These are phyloP conservation scores for Trissonchulus sp. DNA, from an alignment of 2,888 invertebrate species.

Conservation along the genomic window DNA sequence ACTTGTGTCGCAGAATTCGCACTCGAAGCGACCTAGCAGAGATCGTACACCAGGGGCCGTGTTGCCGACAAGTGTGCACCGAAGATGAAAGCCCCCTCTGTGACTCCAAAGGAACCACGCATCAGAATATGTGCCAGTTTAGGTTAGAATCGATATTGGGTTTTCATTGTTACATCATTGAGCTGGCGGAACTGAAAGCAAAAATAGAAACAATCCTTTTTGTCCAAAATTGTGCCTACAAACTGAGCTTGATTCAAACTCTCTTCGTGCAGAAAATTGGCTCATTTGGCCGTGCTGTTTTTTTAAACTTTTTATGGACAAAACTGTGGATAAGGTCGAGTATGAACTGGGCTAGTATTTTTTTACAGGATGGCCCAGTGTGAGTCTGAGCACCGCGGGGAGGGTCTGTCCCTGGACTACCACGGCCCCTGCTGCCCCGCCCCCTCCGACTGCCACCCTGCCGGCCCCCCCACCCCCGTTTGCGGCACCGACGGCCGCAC, in stretches of 20 bases:
- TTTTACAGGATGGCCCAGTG: constrained; percentile 28
- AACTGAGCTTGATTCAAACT: too few species aligned
- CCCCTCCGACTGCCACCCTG: background rate
- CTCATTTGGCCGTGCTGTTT: too few species aligned
- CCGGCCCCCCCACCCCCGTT: background rate
- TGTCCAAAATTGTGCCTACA: background rate
- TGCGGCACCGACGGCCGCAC: constrained; percentile 28
- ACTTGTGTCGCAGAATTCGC: background rate
- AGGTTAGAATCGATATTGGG: constrained; percentile 8
- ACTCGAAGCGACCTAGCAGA: background rate
- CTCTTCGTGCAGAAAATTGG: too few species aligned
- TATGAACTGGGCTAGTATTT: too few species aligned
- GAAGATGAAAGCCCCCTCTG: constrained; percentile 8
- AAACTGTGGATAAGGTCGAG: too few species aligned
- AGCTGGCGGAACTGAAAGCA: background rate
- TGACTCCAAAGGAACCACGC: background rate
- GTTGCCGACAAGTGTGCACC: constrained; percentile 26
- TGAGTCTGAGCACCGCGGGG: constrained; percentile 22
- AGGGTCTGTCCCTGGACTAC: constrained; percentile 23
- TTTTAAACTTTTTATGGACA: too few species aligned
- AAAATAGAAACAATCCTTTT: background rate
- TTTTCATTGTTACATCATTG: background rate
- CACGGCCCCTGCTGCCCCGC: constrained; percentile 17
- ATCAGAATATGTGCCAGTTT: constrained; percentile 17
- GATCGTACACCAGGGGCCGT: constrained; percentile 5